Evolutionary conservation across 2,888 invertebrate genomes (phyloP), one percentile per base, ranked within the genome.

Genomic region (Troides oblongomaculatus): DNA sequence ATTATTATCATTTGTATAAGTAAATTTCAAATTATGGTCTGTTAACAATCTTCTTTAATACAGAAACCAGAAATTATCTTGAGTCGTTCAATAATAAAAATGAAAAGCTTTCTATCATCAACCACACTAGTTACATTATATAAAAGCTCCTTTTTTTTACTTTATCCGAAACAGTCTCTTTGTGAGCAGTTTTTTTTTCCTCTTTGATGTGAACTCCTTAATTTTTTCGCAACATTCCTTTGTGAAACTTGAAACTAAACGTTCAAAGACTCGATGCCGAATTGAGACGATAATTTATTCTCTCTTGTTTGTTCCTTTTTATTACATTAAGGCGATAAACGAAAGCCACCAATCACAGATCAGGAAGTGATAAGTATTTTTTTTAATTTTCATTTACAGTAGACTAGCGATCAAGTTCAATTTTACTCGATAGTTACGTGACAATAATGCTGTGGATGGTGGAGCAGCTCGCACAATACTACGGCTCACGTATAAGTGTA

Each of bases 211-310:
- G 57, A 21, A 21, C 18, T 57, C 57, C 57, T 18, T 57, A 57
- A 57, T 57, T 57, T 57, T 56, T 57, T 4, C 57, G n/a, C 57
- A 57, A 57, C 57, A 57, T 57, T 57, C 18, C 57, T 57, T 57
- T 57, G n/a, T 57, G 57, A 23, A 21, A 57, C 23, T 57, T 10
- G 23, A 57, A 57, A 57, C 50, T 50, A 50, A 50, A 18, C 50
- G 50, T 50, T 50, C 50, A 18, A 50, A 50, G 50, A 50, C 18
- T 17, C 50, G 50, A 50, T 50, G 50, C 50, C 18, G 14, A 50
- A 50, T 50, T 50, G 50, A 5, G 10, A 50, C 17, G 50, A 18
- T 50, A 50, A 50, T 50, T 50, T 50, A 50, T 50, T 50, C 50
- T 17, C 50, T 50, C 50, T 50, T 50, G 50, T 50, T 50, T 50